Conservation (phyloP, 2,797 vertebrate genomes). For the Lacerta viridis region DNA sequence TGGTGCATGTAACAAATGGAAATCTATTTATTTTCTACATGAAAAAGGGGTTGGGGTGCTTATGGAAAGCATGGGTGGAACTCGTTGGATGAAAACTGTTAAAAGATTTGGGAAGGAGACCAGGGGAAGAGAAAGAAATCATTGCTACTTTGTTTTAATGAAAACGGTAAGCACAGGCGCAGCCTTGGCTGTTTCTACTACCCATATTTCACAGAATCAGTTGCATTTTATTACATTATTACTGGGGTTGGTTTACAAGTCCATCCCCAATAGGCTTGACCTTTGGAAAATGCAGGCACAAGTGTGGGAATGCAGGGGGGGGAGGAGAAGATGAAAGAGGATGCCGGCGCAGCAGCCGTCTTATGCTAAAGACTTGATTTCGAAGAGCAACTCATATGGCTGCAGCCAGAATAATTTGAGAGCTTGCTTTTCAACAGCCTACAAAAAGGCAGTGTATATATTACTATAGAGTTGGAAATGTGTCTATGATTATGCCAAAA, state of each 20-base stretch:
- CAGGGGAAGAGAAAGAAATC: constrained; percentile 10
- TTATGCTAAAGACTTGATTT: constrained; percentile 66
- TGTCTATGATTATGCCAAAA: constrained; percentile 54
- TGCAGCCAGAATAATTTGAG: constrained; percentile 73
- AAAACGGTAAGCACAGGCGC: constrained; percentile 36
- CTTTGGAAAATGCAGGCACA: constrained; percentile 76
- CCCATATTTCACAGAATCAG: background rate
- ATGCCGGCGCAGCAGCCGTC: constrained; percentile 68
- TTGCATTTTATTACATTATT: constrained; percentile 45
- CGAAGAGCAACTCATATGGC: constrained; percentile 58
- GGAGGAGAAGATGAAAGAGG: constrained; percentile 76
- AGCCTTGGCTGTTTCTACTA: constrained; percentile 2
- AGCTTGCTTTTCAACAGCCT: constrained; percentile 66
- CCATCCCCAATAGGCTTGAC: constrained; percentile 79
- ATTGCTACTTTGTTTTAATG: constrained; percentile 51
- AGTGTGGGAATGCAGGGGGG: constrained; percentile 51
- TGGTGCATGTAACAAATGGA: background rate
- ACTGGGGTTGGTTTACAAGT: constrained; percentile 72
- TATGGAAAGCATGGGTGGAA: constrained; percentile 14
- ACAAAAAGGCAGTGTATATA: constrained; percentile 36
- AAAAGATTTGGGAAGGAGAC: background rate
- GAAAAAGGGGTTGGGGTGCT: background rate
- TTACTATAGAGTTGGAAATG: constrained; percentile 51
- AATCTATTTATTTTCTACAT: constrained; percentile 7
- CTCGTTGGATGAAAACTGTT: background rate